Evolutionary conservation across 2,888 invertebrate genomes (phyloP).

Genomic region (Ichneumoninae sp.): DNA sequence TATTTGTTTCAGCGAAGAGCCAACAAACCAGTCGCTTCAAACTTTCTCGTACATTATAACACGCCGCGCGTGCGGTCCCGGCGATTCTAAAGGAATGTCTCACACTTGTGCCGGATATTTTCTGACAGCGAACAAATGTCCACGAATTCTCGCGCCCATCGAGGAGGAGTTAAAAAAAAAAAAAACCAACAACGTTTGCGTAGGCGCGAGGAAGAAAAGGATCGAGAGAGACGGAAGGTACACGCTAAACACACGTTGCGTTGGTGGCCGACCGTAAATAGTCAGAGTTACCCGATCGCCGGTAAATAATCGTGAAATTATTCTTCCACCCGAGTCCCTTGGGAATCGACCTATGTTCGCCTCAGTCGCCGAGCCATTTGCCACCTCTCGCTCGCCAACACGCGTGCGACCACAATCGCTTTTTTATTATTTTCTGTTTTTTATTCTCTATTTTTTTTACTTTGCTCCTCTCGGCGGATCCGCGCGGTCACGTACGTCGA

Average conservation of each 20-base stretch:
- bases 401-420: neutral
- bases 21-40: neutral
- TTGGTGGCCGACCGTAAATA: conserved; percentile 58
- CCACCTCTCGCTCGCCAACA: conserved; percentile 17
- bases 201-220: conserved; percentile 35
- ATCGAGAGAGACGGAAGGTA: conserved; percentile 9
- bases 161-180: conserved; percentile 17
- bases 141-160: conserved; percentile 32
- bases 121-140: conserved; percentile 51
- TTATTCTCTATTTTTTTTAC: conserved; percentile 21
- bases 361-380: conserved; percentile 14
- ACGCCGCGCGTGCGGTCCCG: neutral
- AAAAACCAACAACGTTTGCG: neutral
- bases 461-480: conserved; percentile 12
- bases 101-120: conserved; percentile 26
- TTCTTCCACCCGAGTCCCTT: conserved; percentile 48
- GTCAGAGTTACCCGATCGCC: conserved; percentile 56
- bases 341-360: conserved; percentile 50
- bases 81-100: conserved; percentile 19
- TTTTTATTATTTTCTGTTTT: neutral
- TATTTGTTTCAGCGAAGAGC: neutral
- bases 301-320: conserved; percentile 61
- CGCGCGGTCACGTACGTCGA: conserved; percentile 59
- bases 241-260: conserved; percentile 17
- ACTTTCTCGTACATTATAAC: conserved; percentile 2